A percentile compares a stretch with the other conserved stretches of the same genome.
Evolutionary conservation across 1,140 invertebrate species (phyloP).

Genomic region (Trachymyrmex septentrionalis): DNA sequence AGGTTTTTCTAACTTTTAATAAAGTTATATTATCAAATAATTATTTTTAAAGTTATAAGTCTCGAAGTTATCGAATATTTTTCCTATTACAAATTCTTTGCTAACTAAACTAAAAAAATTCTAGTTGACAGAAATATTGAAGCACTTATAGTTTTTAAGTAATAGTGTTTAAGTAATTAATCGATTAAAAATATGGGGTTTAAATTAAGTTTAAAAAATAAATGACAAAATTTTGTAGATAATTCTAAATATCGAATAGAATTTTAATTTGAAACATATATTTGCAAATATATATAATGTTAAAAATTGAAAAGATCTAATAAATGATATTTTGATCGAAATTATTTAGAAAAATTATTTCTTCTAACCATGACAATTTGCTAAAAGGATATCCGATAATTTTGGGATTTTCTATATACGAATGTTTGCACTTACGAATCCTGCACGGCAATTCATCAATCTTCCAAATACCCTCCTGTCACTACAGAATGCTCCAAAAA

Average conservation of each 20-base stretch:
- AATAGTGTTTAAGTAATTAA: neutral
- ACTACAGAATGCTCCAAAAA: constrained; percentile 91
- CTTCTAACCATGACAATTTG: neutral
- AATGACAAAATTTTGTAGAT: neutral
- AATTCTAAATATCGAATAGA: neutral
- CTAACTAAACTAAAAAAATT: neutral
- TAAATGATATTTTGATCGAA: neutral
- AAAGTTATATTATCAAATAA: constrained; percentile 7
- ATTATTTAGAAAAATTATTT: constrained; percentile 7
- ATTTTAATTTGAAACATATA: neutral
- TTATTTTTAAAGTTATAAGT: neutral
- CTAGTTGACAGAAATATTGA: neutral
- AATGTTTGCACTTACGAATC: neutral
- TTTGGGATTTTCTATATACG: neutral
- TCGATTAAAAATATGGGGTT: neutral
- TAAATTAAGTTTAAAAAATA: neutral
- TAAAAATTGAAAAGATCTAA: neutral
- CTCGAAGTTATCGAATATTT: neutral
- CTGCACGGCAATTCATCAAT: constrained; percentile 45
- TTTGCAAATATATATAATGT: neutral
- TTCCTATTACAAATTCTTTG: neutral
- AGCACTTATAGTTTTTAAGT: neutral
- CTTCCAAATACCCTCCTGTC: constrained; percentile 32
- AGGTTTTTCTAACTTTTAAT: neutral
- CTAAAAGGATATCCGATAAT: neutral